Evolutionary conservation across 2,797 vertebrate species (phyloP), one percentile per base, ranked within the genome.

Genomic region (Mareca strepera): DNA sequence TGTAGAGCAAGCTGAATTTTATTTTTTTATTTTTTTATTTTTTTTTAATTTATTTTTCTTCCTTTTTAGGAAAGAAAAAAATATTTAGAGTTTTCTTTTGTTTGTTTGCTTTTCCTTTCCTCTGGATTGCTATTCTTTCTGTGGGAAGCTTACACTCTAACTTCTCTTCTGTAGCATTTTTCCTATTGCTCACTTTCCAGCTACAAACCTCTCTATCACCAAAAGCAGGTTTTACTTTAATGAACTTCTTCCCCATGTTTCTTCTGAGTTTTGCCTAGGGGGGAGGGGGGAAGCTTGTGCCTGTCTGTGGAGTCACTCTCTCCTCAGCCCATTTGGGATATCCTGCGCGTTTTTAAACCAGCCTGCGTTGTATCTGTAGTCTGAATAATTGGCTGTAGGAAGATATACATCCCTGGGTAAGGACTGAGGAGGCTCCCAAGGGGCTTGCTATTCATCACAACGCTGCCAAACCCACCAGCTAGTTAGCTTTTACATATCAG

Each of bases 401-500:
- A 82, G 59, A 80, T 60, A 18, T 74, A 29, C 46, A 31, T 82
- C 41, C 59, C 21, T 44, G n/a, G 44, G 37, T 64, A n/a, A 60
- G 31, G 31, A 29, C 53, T 58, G 69, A 16, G 31, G 46, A 35
- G 29, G 33, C 20, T 50, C 73, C 20, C 28, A 3, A 37, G 72
- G 21, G 22, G 28, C 20, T 94, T 0, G 0, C 59, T 78, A 4
- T 67, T 90, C 31, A 37, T 37, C 64, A 62, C 66, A 39, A 21
- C 0, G 0, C 50, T 73, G 35, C 55, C 55, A 80, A 62, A 70
- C 33, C 60, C 35, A 41, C 22, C 3, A 0, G 14, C 0, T 3
- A 84, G 16, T 18, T 83, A 78, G 14, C 41, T 92, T 84, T 62
- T 43, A 35, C 1, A 6, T 43, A 52, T 41, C 20, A 55, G 41